phyloP scores from a whole-genome alignment of 2,797 vertebrate species.

The Rousettus madagascariensis region DNA sequence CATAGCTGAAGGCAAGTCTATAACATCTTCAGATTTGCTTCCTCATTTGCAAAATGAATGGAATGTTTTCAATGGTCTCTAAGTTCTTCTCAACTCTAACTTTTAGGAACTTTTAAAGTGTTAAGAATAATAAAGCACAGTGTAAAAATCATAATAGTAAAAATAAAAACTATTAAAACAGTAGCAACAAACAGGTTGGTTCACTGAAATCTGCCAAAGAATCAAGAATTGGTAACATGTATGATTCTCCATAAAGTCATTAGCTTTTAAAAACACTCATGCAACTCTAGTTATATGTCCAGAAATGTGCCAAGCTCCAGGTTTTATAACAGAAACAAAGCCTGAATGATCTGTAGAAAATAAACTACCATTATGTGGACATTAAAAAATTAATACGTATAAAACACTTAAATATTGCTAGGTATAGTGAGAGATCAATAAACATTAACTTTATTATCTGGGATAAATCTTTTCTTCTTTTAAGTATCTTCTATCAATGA shows the following conservation, averaged over 20 bases:
- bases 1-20: neutral
- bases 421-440: neutral
- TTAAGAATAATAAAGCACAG: slow-evolving; percentile 33
- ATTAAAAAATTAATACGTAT: slow-evolving; percentile 22
- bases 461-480: slow-evolving; percentile 16
- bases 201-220: slow-evolving; percentile 39
- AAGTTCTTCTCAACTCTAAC: neutral
- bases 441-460: neutral
- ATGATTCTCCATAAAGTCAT: slow-evolving; percentile 25
- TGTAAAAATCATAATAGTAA: slow-evolving; percentile 12
- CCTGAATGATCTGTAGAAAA: slow-evolving; percentile 29
- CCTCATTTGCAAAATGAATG: neutral
- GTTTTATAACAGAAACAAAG: slow-evolving; percentile 19
- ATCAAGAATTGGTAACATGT: neutral
- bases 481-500: slow-evolving; percentile 30
- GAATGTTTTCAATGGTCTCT: slow-evolving; percentile 7
- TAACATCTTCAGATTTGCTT: slow-evolving; percentile 7
- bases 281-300: neutral
- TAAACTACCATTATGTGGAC: neutral
- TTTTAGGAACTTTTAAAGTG: slow-evolving; percentile 35
- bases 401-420: slow-evolving; percentile 1
- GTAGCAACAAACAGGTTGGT: neutral
- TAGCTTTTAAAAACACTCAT: slow-evolving; percentile 34
- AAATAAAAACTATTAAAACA: slow-evolving; percentile 26
- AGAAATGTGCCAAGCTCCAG: neutral